A percentile compares a stretch with the other conserved stretches of the same genome.
Conservation (phyloP, 2,113 vertebrate species). For the Notothenia coriiceps region DNA sequence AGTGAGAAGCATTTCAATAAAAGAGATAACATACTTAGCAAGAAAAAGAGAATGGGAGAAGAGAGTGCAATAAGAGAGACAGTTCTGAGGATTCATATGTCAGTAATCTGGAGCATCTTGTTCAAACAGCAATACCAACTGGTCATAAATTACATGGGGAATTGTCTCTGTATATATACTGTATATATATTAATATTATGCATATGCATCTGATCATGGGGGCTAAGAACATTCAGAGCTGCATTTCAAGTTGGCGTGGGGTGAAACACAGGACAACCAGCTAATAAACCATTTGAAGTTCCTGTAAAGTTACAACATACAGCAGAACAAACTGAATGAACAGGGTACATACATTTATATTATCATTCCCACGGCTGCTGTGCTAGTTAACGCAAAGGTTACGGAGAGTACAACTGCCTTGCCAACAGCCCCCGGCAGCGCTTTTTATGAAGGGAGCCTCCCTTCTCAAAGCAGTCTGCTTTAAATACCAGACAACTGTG, state of each 20-base stretch:
- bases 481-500: constrained; percentile 38
- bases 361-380: constrained; percentile 63
- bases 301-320: constrained; percentile 51
- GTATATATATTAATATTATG: constrained; percentile 33
- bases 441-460: constrained; percentile 48
- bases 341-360: constrained; percentile 61
- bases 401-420: constrained; percentile 56
- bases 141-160: constrained; percentile 52
- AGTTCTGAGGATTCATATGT: constrained; percentile 39
- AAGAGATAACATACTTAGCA: constrained; percentile 2
- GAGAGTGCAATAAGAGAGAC: constrained; percentile 26
- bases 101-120: constrained; percentile 44
- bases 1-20: background rate
- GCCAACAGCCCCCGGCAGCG: constrained; percentile 53
- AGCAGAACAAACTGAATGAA: constrained; percentile 53
- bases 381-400: constrained; percentile 67
- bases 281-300: constrained; percentile 72
- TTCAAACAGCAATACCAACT: constrained; percentile 53
- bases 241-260: constrained; percentile 41
- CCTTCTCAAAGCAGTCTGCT: constrained; percentile 21
- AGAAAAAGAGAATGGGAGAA: constrained; percentile 12
- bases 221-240: constrained; percentile 37
- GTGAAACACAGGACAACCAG: constrained; percentile 63
- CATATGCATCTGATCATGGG: constrained; percentile 61
- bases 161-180: background rate